Base-by-base conservation (phyloP, 1,140 invertebrate species). In the Drosophila arizonae region DNA sequence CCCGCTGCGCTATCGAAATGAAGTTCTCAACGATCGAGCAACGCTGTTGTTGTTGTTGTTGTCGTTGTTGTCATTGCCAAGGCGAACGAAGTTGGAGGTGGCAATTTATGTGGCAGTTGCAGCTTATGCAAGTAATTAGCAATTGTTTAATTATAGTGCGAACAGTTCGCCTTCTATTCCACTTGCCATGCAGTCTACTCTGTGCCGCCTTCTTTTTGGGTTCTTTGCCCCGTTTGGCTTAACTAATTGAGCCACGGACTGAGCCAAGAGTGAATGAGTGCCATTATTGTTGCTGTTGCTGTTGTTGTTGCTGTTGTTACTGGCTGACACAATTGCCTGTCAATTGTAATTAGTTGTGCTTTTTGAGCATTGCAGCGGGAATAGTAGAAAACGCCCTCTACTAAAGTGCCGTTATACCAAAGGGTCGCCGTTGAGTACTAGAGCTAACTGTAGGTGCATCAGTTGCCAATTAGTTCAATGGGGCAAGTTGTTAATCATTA, bases 271-370 rank as follows among this genome's bases (percentile, higher is more conserved):
- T 30, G 4, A 6, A 30, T 30, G 28, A 30, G 21, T 30, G 28
- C 0, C 17, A 17, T 17, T 30, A 6, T 30, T 30, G 4, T 30
- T 30, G 28, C 6, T 64, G 54, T 36, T 33, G 33, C 21, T 30
- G 28, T 30, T 30, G 28, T 6, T 30, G 28, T 30, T 33, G 33
- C 6, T 33, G 33, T 33, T 33, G 30, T 21, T 60, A 24, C 48
- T 50, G 56, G 30, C 72, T 82, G 78, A 71, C 84, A 87, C 81
- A 86, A 82, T 86, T 88, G 79, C 87, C 86, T 89, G 85, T 90
- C 86, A 87, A 90, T 89, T 90, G 85, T 81, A 89, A 90, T 89
- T 90, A 90, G 85, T 89, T 90, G 73, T 90, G 85, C 81, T 81
- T 74, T 86, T 81, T 86, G 86, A 75, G 41, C 81, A 88, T 55